Base-by-base conservation (phyloP, 2,113 vertebrate genomes). In the Cebidichthys violaceus region DNA sequence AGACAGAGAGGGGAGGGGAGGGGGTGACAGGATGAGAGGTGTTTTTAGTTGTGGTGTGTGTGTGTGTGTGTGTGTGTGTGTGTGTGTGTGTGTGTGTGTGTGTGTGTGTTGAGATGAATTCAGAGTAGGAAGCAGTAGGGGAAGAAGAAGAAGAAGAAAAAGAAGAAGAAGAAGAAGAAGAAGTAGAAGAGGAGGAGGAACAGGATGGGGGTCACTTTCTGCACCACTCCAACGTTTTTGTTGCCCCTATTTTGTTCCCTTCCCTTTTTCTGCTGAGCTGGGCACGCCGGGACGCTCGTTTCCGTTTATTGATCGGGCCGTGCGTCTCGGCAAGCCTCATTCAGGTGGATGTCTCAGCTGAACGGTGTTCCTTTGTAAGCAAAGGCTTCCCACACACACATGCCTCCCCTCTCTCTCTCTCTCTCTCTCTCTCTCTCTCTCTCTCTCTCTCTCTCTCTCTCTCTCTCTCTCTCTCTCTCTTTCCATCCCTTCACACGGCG, bases 301-400 rank as follows among this genome's bases (percentile, higher is more conserved):
- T 88, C 81, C 77, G 59, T 80, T 80, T 74, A 89, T 92, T 15
- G 88, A 92, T 93, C 60, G 4, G 55, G 39, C 87, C 43, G 68
- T 78, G 81, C 9, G 77, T 89, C 90, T 89, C 73, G 33, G 73
- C 59, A 81, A 54, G 59, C 64, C 79, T 87, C 86, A 86, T 90
- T 92, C 88, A 92, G 76, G 76, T 60, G 84, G 65, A 85, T 31
- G 75, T 85, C 87, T 88, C 81, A 72, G 79, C 70, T 83, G 65
- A 83, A 86, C 79, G 90, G 82, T 79, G 77, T 45, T 85, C 77
- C 75, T 88, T 81, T 82, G 79, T 84, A 77, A 85, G 90, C 79
- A 86, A 66, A 90, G 68, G 77, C 77, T 29, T 62, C 50, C 72
- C 47, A 54, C 66, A 68, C 65, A 31, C 68, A 27, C 70, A 60